Percentiles rank a stretch among this genome's conserved stretches.
Conservation (phyloP, 2,888 invertebrate genomes). For the Linnaemya tessellans region DNA sequence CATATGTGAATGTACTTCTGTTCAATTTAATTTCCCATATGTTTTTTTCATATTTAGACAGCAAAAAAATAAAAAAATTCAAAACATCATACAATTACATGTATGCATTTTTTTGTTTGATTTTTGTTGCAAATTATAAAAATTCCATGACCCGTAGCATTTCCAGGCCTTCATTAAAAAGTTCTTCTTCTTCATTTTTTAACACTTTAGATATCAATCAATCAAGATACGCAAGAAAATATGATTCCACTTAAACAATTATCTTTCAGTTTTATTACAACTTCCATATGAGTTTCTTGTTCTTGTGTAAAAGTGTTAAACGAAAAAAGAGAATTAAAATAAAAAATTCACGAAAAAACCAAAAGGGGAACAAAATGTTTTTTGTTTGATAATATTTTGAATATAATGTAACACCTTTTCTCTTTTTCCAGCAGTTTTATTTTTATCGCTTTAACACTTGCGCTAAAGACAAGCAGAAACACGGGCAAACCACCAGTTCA, state of each 20-base stretch:
- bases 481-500: conserved; percentile 20
- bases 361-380: conserved; percentile 26
- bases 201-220: conserved; percentile 68
- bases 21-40: not conserved
- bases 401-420: conserved; percentile 70
- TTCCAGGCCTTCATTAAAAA: conserved; percentile 57
- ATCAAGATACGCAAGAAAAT: conserved; percentile 53
- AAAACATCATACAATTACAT: too few relatives aligned
- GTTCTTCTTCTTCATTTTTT: conserved; percentile 20
- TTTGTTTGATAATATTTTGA: conserved; percentile 50
- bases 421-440: conserved; percentile 22
- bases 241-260: conserved; percentile 70
- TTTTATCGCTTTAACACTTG: conserved; percentile 53
- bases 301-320: conserved; percentile 35
- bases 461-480: conserved; percentile 13
- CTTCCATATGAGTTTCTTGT: not conserved
- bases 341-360: not conserved
- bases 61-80: too few relatives aligned
- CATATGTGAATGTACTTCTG: not conserved
- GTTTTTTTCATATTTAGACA: not conserved
- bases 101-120: not conserved
- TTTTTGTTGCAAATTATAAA: not conserved
- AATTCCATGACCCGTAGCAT: conserved; percentile 46
- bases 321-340: not conserved
- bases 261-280: conserved; percentile 52